Conservation (phyloP, 2,113 vertebrate species). For the Pimephales promelas region DNA sequence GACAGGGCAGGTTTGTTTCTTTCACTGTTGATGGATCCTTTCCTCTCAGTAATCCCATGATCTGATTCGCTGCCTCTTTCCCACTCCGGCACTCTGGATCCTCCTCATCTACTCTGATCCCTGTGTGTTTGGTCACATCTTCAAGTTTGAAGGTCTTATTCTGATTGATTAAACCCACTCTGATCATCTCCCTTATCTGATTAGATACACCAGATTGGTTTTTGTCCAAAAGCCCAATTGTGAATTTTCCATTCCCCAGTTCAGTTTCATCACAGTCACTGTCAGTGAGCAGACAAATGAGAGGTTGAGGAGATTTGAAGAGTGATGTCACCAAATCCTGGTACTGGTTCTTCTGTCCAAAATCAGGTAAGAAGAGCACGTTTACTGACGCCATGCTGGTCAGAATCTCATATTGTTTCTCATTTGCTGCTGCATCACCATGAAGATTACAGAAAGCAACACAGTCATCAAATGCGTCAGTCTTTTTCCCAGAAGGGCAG, state of each 20-base stretch:
- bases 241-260: background rate
- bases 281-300: constrained; percentile 36
- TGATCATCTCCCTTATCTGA: constrained; percentile 48
- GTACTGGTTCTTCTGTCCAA: background rate
- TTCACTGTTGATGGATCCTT: constrained; percentile 32
- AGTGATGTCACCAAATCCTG: background rate
- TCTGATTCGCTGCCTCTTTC: background rate
- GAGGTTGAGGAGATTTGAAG: background rate
- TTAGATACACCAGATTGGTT: background rate
- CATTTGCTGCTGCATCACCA: constrained; percentile 35
- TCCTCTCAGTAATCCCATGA: background rate
- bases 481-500: too few relatives aligned
- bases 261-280: background rate
- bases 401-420: constrained; percentile 19
- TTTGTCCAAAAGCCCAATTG: background rate
- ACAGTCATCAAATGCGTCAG: too few relatives aligned
- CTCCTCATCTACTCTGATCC: constrained; percentile 9
- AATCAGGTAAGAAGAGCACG: constrained; percentile 62
- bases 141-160: background rate
- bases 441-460: constrained; percentile 65
- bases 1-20: constrained; percentile 29
- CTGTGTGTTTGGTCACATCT: background rate
- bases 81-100: constrained; percentile 6
- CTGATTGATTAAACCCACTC: fast-evolving
- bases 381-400: constrained; percentile 64